Percentiles rank a stretch among this genome's conserved stretches.
phyloP scores from a whole-genome alignment of 2,888 invertebrate species.

The Drosophila nr. fundita region DNA sequence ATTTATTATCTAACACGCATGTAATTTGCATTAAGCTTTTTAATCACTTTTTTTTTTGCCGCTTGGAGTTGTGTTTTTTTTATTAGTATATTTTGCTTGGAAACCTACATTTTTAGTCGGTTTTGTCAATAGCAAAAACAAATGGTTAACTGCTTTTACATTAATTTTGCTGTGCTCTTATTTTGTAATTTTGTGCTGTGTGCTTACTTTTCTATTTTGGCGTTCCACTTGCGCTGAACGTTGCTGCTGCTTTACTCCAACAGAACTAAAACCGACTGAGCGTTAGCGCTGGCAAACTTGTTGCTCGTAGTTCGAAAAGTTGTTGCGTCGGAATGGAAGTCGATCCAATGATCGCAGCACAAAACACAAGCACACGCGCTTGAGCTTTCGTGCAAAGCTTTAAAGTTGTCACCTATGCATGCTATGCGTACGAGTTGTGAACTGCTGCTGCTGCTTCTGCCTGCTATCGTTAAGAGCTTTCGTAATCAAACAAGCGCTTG shows the following conservation, averaged over 20 bases:
- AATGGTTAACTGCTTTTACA: conserved; percentile 21
- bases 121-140: background rate
- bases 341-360: conserved; percentile 43
- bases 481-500: conserved; percentile 22
- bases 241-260: conserved; percentile 74
- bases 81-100: conserved; percentile 9
- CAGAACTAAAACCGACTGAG: conserved; percentile 77
- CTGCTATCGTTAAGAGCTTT: conserved; percentile 45
- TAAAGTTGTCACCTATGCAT: conserved; percentile 34
- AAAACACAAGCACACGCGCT: conserved; percentile 31
- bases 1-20: conserved; percentile 69
- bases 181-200: conserved; percentile 47
- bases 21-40: conserved; percentile 43
- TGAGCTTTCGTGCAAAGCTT: conserved; percentile 59
- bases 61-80: conserved; percentile 20
- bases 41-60: conserved; percentile 48
- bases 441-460: conserved; percentile 32
- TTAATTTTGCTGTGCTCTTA: conserved; percentile 26
- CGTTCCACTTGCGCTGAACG: conserved; percentile 67
- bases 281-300: conserved; percentile 48
- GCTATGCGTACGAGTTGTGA: conserved; percentile 52
- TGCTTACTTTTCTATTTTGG: conserved; percentile 70
- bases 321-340: conserved; percentile 44
- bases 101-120: background rate
- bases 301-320: conserved; percentile 72